phyloP scores from a whole-genome alignment of 2,113 vertebrate genomes.

The Lamprotornis superbus region DNA sequence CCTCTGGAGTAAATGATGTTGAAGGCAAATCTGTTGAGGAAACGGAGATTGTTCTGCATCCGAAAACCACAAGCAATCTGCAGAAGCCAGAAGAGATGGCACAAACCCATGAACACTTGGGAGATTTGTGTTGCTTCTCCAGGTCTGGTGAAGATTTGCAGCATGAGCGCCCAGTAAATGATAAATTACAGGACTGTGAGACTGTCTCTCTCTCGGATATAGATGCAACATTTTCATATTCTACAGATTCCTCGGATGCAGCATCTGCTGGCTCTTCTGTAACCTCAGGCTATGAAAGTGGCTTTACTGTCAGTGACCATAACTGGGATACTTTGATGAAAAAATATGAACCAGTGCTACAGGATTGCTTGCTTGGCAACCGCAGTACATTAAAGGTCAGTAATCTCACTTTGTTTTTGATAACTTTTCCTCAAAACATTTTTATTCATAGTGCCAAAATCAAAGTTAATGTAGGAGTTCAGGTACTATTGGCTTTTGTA shows the following conservation, averaged over 20 bases:
- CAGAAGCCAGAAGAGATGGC: background rate
- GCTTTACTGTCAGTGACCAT: conserved; percentile 50
- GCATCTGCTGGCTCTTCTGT: conserved; percentile 74
- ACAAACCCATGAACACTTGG: background rate
- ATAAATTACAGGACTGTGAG: conserved; percentile 57
- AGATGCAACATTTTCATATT: conserved; percentile 63
- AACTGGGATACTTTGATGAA: conserved; percentile 78
- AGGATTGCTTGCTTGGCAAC: conserved; percentile 80
- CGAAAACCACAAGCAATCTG: background rate
- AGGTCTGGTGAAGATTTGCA: background rate
- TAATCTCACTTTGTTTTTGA: background rate
- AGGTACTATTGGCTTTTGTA: background rate
- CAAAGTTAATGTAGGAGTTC: background rate
- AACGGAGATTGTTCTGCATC: background rate
- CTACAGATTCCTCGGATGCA: conserved; percentile 73
- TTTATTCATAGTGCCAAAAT: background rate
- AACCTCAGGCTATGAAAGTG: conserved; percentile 82
- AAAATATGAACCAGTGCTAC: conserved; percentile 80
- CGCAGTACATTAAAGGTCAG: conserved; percentile 80
- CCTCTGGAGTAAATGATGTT: background rate
- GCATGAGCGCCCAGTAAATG: background rate
- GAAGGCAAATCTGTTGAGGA: background rate
- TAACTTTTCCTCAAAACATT: background rate
- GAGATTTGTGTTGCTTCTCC: background rate
- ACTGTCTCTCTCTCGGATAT: conserved; percentile 42